These are phyloP conservation scores for Pseudeuparius sepicola DNA, from an alignment of 2,888 invertebrate species.

Conservation along the genomic window DNA sequence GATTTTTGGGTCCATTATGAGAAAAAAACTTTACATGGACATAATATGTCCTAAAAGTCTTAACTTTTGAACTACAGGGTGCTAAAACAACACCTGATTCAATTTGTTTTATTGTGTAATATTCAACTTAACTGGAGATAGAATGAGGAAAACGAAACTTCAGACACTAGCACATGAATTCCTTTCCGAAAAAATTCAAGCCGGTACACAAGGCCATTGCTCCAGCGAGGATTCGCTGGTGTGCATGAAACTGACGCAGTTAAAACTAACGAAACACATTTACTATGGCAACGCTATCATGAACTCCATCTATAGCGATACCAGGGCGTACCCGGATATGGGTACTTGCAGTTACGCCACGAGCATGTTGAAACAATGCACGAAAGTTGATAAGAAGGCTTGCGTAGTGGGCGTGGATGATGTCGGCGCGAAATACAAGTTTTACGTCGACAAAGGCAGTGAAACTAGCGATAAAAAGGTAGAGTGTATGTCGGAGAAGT, in stretches of 20 bases:
- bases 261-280: conserved; percentile 72
- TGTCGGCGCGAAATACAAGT: conserved; percentile 51
- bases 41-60: no score
- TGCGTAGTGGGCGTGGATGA: conserved; percentile 48
- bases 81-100: no score
- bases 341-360: conserved; percentile 44
- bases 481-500: conserved; percentile 43
- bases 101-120: conserved; percentile 1
- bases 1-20: no score
- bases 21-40: no score
- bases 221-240: conserved; percentile 83
- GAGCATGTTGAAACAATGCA: conserved; percentile 43
- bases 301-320: conserved; percentile 34
- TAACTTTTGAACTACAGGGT: no score
- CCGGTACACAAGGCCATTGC: conserved; percentile 57
- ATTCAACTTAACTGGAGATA: conserved; percentile 50
- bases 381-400: conserved; percentile 39
- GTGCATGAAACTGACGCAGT: conserved; percentile 75
- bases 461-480: conserved; percentile 38
- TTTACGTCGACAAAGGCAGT: conserved; percentile 47
- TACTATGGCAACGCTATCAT: conserved; percentile 67
- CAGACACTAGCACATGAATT: conserved; percentile 70
- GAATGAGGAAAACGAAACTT: conserved; percentile 71
- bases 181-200: conserved; percentile 70
- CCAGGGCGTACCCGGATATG: conserved; percentile 40